Base-by-base conservation (phyloP, 2,888 invertebrate genomes). In the Pyrochroa serraticornis region DNA sequence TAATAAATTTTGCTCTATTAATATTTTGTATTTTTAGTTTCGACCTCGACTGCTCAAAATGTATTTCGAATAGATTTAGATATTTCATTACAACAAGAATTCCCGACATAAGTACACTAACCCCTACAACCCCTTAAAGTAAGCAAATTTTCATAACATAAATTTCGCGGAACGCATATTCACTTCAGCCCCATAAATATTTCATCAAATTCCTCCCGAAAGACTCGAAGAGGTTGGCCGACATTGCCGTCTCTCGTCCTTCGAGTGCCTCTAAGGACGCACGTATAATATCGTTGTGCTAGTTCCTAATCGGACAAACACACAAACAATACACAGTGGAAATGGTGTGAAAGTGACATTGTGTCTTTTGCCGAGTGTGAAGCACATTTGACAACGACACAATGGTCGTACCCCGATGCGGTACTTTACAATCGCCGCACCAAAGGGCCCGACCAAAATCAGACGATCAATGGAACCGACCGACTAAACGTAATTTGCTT, bases 301-400 rank as follows among this genome's bases (percentile, higher is more conserved):
- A 58, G 66, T 52, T 66, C 61, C 69, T 75, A 75, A 75, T 74
- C 71, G 70, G 64, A 63, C 72, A 72, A 74, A 75, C 70, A 75
- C 70, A 77, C 77, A 76, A 75, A 76, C 77, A 77, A 77, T 75
- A 73, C 65, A 72, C 72, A 75, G 63, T 65, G 70, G 69, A 75
- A 74, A 68, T 67, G 70, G 75, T 76, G 77, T 77, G 76, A 77
- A 78, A 77, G 74, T 77, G 77, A 76, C 73, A 77, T 77, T 78
- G 74, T 77, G 74, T 78, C 77, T 76, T 73, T 71, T 70, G 73
- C 69, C 62, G 68, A 72, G 72, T 76, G 78, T 79, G 77, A 76
- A 78, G 75, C 63, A 68, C 72, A 62, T 71, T 72, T 76, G 77
- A 79, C 76, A 70, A 63, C 47, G 22, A 39, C 49, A 78, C 76